phyloP scores from a whole-genome alignment of 2,797 vertebrate species.

The Saguinus oedipus region DNA sequence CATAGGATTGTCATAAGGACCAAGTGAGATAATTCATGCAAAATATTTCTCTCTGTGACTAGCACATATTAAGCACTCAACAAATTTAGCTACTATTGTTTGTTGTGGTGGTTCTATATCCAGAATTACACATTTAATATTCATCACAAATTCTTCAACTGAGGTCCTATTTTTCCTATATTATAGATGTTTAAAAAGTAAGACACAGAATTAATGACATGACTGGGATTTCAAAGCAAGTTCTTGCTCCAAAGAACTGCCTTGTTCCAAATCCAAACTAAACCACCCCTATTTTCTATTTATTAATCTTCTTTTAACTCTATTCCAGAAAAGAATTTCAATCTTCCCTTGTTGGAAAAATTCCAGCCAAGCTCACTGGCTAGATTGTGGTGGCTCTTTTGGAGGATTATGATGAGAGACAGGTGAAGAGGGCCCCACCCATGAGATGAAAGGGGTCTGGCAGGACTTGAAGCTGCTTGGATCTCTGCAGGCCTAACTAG shows the following conservation, averaged over 20 bases:
- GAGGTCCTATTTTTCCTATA: background rate
- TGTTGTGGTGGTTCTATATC: background rate
- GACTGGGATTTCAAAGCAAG: conserved; percentile 20
- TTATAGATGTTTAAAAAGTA: background rate
- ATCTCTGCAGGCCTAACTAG: background rate
- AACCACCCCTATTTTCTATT: background rate
- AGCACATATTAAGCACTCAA: background rate
- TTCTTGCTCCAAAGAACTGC: background rate
- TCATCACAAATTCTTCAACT: background rate
- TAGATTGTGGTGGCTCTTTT: background rate
- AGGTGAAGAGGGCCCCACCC: background rate
- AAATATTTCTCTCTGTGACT: background rate
- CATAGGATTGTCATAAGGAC: background rate
- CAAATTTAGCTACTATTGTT: background rate
- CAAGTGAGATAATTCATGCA: background rate
- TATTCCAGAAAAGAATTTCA: conserved; percentile 1
- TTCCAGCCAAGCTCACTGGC: background rate
- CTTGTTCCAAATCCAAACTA: background rate
- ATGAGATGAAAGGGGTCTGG: background rate
- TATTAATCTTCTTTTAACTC: background rate
- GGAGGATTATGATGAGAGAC: background rate
- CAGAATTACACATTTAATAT: background rate
- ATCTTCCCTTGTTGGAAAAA: background rate
- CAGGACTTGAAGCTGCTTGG: background rate
- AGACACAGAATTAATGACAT: background rate